A percentile compares a stretch with the other conserved stretches of the same genome.
Evolutionary conservation across 2,888 invertebrate genomes (phyloP).

Genomic region (Colletes collaris): DNA sequence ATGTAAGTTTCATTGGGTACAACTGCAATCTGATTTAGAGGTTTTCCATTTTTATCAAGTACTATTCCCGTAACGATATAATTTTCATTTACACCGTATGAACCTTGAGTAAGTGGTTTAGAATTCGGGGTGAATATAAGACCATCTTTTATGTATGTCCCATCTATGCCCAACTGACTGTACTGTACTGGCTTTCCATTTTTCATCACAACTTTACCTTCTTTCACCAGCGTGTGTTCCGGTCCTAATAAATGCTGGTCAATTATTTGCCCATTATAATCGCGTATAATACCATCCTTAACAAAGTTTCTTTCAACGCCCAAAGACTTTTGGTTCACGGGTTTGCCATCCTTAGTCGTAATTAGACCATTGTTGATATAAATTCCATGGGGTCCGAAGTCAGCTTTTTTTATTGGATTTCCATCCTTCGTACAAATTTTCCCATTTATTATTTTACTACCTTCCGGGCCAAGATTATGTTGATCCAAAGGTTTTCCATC

Average conservation of each 20-base stretch:
- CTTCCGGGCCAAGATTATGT: constrained; percentile 74
- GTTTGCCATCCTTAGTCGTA: constrained; percentile 77
- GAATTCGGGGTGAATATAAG: constrained; percentile 74
- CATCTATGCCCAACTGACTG: constrained; percentile 74
- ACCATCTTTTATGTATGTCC: constrained; percentile 79
- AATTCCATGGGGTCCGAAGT: constrained; percentile 77
- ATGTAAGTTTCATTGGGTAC: constrained; percentile 78
- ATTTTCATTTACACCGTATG: constrained; percentile 76
- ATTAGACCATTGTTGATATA: constrained; percentile 75
- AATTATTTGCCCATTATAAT: constrained; percentile 67
- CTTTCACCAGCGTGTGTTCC: constrained; percentile 74
- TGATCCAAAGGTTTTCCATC: constrained; percentile 79
- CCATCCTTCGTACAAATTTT: constrained; percentile 76
- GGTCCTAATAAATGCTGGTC: constrained; percentile 75
- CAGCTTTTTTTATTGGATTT: constrained; percentile 76
- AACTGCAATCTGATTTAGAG: constrained; percentile 74
- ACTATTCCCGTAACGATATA: constrained; percentile 79
- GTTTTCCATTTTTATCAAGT: constrained; percentile 78
- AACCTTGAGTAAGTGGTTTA: constrained; percentile 78
- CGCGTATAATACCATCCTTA: constrained; percentile 76
- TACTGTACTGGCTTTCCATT: constrained; percentile 77
- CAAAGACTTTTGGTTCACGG: constrained; percentile 69
- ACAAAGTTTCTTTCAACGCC: constrained; percentile 73
- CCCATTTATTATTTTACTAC: constrained; percentile 74
- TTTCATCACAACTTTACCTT: constrained; percentile 77